Evolutionary conservation across 2,113 vertebrate species (phyloP).

Genomic region (Tor tambroides): DNA sequence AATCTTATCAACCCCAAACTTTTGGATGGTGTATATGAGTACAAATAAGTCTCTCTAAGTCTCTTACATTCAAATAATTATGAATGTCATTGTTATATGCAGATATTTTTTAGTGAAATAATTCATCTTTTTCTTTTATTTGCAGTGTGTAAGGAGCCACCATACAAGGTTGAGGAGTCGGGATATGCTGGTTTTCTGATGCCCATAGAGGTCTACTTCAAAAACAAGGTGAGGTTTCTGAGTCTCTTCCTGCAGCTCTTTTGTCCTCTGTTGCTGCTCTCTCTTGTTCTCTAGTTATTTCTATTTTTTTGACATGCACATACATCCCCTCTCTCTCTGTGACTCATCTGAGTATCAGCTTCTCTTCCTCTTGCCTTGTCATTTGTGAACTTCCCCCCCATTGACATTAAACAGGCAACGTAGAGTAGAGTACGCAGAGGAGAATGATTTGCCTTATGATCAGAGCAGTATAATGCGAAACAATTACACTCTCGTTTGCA

Average conservation of each 20-base stretch:
- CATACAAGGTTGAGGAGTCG: constrained; percentile 98
- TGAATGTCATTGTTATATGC: not conserved
- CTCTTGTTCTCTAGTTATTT: not conserved
- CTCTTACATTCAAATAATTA: not conserved
- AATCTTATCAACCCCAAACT: not conserved
- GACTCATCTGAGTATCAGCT: constrained; percentile 25
- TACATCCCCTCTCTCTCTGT: not conserved
- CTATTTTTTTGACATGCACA: not conserved
- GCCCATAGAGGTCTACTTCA: constrained; percentile 99
- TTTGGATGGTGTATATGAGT: not conserved
- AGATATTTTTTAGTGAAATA: not conserved
- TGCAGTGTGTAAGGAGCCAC: constrained; percentile 98
- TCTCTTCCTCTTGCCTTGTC: constrained; percentile 6
- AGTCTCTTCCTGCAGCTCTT: not conserved
- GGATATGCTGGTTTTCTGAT: constrained; percentile 99
- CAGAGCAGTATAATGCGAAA: constrained; percentile 8
- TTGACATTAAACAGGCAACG: not conserved
- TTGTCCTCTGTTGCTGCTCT: not conserved
- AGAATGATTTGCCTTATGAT: constrained; percentile 18
- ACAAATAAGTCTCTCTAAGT: not conserved
- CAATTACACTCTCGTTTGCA: not conserved
- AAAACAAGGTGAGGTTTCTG: constrained; percentile 88
- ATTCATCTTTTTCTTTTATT: constrained; percentile 48
- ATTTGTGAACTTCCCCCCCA: not conserved
- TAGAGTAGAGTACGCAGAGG: not conserved